These are phyloP conservation scores for Sarcophaga variegata DNA, from an alignment of 2,888 invertebrate genomes.

Conservation along the genomic window DNA sequence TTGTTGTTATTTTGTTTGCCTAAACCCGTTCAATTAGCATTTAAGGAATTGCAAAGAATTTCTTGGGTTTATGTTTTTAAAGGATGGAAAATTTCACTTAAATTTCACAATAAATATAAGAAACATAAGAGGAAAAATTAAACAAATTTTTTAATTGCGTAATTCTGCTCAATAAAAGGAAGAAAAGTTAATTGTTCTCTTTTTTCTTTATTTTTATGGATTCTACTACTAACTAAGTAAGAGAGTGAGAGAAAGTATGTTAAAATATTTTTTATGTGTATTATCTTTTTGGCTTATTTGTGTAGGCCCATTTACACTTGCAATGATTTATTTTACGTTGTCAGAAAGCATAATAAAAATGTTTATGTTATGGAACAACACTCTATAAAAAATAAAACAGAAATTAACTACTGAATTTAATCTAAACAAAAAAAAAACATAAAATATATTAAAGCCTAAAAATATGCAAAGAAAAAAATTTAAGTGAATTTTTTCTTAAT, in stretches of 20 bases:
- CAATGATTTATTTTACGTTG: conserved; percentile 8
- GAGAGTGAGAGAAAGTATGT: too few species aligned
- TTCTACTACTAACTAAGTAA: too few species aligned
- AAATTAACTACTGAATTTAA: conserved; percentile 1
- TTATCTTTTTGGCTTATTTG: neutral
- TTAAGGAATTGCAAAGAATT: neutral
- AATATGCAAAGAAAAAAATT: neutral
- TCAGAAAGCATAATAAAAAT: conserved; percentile 8
- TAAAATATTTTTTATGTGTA: too few species aligned
- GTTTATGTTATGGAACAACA: conserved; percentile 9
- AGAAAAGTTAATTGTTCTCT: too few species aligned
- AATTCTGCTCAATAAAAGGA: neutral
- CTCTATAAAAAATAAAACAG: neutral
- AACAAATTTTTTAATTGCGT: conserved; percentile 7
- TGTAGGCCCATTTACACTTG: neutral
- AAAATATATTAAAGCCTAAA: neutral
- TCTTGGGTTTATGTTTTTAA: neutral
- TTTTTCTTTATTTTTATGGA: too few species aligned
- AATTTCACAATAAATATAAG: neutral
- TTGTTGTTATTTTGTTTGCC: conserved; percentile 1
- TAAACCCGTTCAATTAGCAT: conserved; percentile 19
- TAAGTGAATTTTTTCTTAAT: too few species aligned
- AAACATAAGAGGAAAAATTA: neutral
- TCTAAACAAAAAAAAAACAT: neutral
- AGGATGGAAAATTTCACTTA: neutral